Percentiles rank a stretch among this genome's conserved stretches.
Conservation (phyloP, 2,797 vertebrate genomes). For the Phrynocephalus guinanensis region DNA sequence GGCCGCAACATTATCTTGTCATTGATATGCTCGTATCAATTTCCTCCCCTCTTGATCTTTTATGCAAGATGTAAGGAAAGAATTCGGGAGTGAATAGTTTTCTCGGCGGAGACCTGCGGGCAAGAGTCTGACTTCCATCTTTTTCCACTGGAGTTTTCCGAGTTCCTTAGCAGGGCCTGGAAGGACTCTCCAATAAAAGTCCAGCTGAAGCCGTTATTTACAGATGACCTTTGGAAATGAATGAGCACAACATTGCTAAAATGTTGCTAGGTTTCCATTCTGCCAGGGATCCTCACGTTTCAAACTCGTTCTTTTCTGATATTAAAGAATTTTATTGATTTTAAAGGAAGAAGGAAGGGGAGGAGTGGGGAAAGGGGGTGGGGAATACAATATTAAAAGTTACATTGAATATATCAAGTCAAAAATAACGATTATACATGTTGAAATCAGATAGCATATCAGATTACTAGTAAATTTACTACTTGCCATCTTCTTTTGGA, state of each 20-base stretch:
- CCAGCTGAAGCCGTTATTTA: neutral
- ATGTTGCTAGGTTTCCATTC: too few relatives aligned
- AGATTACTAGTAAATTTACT: too few relatives aligned
- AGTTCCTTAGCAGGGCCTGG: rapidly evolving
- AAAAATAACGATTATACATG: too few relatives aligned
- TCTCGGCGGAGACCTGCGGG: conserved; percentile 47
- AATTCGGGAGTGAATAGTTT: conserved; percentile 18
- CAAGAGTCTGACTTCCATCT: conserved; percentile 25
- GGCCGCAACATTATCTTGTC: rapidly evolving
- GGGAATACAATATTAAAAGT: too few relatives aligned
- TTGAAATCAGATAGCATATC: too few relatives aligned
- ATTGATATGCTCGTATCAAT: rapidly evolving
- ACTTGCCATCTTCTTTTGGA: too few relatives aligned
- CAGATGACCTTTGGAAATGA: rapidly evolving
- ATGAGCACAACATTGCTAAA: rapidly evolving
- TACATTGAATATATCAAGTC: too few relatives aligned
- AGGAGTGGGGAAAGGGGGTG: too few relatives aligned
- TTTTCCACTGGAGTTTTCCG: neutral
- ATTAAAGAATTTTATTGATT: too few relatives aligned
- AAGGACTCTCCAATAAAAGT: neutral
- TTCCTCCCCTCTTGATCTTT: neutral
- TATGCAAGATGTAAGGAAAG: neutral
- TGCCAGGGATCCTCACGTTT: neutral
- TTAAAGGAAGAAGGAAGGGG: too few relatives aligned
- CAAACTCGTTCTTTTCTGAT: rapidly evolving